Percentiles rank a stretch among this genome's conserved stretches.
These are phyloP conservation scores for Rhaphigaster nebulosa DNA, from an alignment of 2,888 invertebrate species.

Conservation along the genomic window DNA sequence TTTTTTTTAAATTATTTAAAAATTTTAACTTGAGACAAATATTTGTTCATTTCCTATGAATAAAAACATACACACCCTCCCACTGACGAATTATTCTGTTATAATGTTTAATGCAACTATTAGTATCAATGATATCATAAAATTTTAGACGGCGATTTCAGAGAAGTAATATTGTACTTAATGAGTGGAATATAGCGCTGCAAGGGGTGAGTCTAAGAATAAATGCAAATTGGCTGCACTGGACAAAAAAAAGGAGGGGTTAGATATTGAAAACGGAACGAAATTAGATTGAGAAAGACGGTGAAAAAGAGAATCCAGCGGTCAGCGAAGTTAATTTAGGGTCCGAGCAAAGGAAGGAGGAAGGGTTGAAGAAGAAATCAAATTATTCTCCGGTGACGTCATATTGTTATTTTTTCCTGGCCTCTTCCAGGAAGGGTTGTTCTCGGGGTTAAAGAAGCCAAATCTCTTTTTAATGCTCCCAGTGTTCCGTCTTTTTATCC, in stretches of 20 bases:
- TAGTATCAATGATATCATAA: too few species aligned
- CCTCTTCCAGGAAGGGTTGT: constrained; percentile 52
- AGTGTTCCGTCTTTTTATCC: constrained; percentile 54
- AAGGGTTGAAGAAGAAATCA: constrained; percentile 51
- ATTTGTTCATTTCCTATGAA: too few species aligned
- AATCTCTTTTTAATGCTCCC: constrained; percentile 65
- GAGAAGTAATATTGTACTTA: not conserved
- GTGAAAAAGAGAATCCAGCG: constrained; percentile 45
- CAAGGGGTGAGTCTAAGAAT: not conserved
- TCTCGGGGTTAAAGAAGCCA: constrained; percentile 58
- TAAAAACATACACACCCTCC: too few species aligned
- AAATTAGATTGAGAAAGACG: constrained; percentile 19
- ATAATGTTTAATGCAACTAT: too few species aligned
- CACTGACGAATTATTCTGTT: too few species aligned
- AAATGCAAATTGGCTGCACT: constrained; percentile 41
- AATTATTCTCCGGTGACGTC: constrained; percentile 54
- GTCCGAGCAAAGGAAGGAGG: constrained; percentile 29
- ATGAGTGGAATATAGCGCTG: not conserved
- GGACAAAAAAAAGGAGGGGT: not conserved
- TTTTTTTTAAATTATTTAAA: too few species aligned
- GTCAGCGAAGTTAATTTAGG: constrained; percentile 53
- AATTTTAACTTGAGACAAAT: too few species aligned
- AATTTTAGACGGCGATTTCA: too few species aligned
- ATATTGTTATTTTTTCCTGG: constrained; percentile 44
- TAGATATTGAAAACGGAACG: constrained; percentile 33